phyloP scores from a whole-genome alignment of 2,797 vertebrate species.

The Ptychobarbus kaznakovi region DNA sequence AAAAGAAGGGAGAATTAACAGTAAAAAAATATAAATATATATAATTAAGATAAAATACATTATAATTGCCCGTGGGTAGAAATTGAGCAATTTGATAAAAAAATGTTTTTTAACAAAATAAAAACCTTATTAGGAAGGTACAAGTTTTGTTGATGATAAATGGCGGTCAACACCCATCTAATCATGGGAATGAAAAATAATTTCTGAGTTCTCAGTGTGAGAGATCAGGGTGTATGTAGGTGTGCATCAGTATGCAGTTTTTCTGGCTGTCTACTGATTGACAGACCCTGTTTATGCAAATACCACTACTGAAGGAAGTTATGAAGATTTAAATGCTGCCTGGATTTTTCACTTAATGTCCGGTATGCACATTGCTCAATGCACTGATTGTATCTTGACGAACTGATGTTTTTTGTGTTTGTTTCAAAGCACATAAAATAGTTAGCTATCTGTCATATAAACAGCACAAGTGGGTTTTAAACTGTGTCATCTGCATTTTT shows the following conservation, averaged over 20 bases:
- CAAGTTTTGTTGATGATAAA: not conserved
- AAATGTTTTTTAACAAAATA: no score
- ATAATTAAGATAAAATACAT: not conserved
- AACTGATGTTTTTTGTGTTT: not conserved
- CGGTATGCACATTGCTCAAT: not conserved
- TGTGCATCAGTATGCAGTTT: not conserved
- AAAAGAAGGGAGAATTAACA: not conserved
- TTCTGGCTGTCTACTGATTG: not conserved
- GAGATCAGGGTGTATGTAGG: constrained; percentile 4
- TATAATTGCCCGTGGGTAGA: not conserved
- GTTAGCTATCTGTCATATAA: not conserved
- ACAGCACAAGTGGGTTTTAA: not conserved
- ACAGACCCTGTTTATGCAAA: not conserved
- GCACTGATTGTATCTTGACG: not conserved
- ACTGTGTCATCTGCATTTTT: not conserved
- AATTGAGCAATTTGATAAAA: constrained; percentile 2
- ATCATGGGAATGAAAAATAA: constrained; percentile 21
- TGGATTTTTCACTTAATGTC: not conserved
- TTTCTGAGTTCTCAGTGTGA: constrained; percentile 6
- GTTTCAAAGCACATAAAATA: not conserved
- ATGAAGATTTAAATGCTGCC: not conserved
- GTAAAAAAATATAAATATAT: not conserved
- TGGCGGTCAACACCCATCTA: constrained; percentile 21
- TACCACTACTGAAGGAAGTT: not conserved
- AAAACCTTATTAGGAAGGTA: not conserved